Conservation (phyloP, 2,888 invertebrate genomes). For the Clepsis dumicolana region DNA sequence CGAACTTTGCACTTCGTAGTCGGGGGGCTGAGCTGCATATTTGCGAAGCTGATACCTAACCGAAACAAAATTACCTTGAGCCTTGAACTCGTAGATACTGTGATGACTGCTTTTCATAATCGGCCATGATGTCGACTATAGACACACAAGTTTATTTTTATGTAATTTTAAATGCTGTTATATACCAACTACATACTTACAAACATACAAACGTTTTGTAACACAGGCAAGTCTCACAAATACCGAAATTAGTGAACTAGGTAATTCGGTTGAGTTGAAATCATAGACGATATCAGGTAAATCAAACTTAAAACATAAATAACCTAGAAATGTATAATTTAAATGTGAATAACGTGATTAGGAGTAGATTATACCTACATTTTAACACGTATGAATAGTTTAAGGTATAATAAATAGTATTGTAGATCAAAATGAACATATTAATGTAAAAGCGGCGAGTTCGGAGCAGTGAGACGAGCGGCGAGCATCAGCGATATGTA, state of each 20-base stretch:
- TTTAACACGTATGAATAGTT: constrained; percentile 12
- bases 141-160: not conserved
- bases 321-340: not conserved
- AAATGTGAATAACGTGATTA: constrained; percentile 12
- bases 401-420: constrained; percentile 19
- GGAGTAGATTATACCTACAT: constrained; percentile 18
- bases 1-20: too few relatives aligned
- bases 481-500: constrained; percentile 39
- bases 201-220: not conserved
- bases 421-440: constrained; percentile 22
- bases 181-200: not conserved
- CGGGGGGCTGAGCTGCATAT: too few relatives aligned
- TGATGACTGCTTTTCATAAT: too few relatives aligned
- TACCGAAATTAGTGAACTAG: not conserved
- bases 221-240: not conserved
- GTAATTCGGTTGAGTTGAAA: not conserved
- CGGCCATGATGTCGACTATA: not conserved
- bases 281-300: not conserved
- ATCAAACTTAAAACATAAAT: not conserved
- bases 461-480: not conserved
- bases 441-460: constrained; percentile 8
- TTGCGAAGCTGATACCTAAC: not conserved
- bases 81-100: too few relatives aligned
- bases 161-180: not conserved
- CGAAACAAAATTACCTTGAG: not conserved